Evolutionary conservation across 2,113 vertebrate species (phyloP).

Genomic region (Bostrychus sinensis): DNA sequence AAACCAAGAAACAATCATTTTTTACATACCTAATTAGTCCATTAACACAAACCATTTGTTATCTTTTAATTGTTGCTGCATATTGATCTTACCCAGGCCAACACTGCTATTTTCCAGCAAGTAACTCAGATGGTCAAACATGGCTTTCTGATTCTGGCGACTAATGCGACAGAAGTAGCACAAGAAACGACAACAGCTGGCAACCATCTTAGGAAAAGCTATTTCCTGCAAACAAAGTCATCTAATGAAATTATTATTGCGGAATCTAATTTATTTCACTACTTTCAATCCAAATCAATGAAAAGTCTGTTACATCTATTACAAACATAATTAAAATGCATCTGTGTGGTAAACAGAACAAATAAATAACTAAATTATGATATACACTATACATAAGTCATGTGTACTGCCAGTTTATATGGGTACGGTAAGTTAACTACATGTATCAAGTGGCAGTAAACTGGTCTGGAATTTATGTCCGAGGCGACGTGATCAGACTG

Average conservation of each 20-base stretch:
- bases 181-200: slow-evolving; percentile 96
- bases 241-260: no score
- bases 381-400: slow-evolving; percentile 21
- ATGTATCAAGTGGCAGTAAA: slow-evolving; percentile 57
- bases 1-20: no score
- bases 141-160: slow-evolving; percentile 97
- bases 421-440: slow-evolving; percentile 38
- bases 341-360: slow-evolving; percentile 9
- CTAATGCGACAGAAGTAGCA: slow-evolving; percentile 99
- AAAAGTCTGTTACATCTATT: no score
- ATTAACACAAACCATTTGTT: no score
- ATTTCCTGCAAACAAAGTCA: slow-evolving; percentile 81
- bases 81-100: slow-evolving; percentile 85
- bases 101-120: slow-evolving; percentile 97
- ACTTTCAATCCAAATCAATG: no score
- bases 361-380: slow-evolving; percentile 29
- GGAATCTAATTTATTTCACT: no score
- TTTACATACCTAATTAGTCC: no score
- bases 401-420: slow-evolving; percentile 45
- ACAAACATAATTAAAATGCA: neutral
- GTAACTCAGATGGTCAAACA: slow-evolving; percentile 98
- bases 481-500: slow-evolving; percentile 51
- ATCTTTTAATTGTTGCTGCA: neutral
- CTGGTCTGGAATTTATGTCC: slow-evolving; percentile 55
- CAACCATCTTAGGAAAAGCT: slow-evolving; percentile 96